Evolutionary conservation across 2,888 invertebrate species (phyloP), one percentile per base, ranked within the genome.

Genomic region (Digitonthophagus gazella): DNA sequence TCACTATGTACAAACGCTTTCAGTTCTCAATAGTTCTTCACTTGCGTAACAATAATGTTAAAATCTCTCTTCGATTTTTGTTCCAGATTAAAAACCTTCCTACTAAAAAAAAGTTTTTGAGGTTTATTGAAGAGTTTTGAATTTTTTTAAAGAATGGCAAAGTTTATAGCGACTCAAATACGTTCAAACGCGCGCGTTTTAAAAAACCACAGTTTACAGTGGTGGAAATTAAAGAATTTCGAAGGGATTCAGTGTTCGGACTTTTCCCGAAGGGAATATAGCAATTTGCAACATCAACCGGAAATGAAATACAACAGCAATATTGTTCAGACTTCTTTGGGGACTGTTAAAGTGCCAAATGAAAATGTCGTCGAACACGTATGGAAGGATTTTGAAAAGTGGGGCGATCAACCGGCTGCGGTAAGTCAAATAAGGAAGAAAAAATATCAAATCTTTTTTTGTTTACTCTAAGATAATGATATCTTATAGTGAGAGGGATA

Each of bases 381-480:
- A 68, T 90, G 88, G 83, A 83, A 84, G 71, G 84, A 87, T 74
- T 74, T 84, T 20, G 86, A 86, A 61, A 77, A 85, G 70, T 88
- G 87, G 86, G 81, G 85, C 6, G 86, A 89, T 74, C 83, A 85
- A 72, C 87, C 89, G 19, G 87, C 88, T 69, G 84, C 89, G 83
- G 91, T 91, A 83, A 88, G 89, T 87, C 14, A 14, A 16, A 16
- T 8, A 57, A 15, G 6, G 15, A 15, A 57, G 57, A 57, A 57
- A 14, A 5, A n/a, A 2, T 58, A 58, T 57, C 16, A 11, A 58
- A 58, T 58, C 14, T 58, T 58, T 58, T 18, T 16, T 19, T 58
- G 16, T 22, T 22, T 22, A 22, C 22, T 22, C n/a, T 22, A 22
- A 4, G 22, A 22, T 22, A 22, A 22, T 4, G 22, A 22, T 8